A percentile compares a stretch with the other conserved stretches of the same genome.
Conservation (phyloP, 30 jellyfish, hydroid and myxozoan genomes). For the Mastigias papua region DNA sequence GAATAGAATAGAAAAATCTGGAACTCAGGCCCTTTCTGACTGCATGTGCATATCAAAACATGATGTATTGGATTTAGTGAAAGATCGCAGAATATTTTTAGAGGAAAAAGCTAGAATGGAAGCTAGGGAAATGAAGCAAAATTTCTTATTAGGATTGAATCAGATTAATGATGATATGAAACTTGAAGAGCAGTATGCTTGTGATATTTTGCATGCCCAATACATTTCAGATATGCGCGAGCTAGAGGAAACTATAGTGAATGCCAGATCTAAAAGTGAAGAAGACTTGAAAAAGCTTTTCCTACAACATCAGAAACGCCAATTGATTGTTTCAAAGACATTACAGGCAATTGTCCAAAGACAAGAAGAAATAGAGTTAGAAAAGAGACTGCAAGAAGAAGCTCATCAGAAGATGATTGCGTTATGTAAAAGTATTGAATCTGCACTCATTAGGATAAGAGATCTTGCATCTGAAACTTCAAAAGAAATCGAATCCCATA, state of each 20-base stretch:
- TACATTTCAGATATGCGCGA: constrained; percentile 19
- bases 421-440: constrained; percentile 19
- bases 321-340: background rate
- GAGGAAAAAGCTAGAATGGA: constrained; percentile 33
- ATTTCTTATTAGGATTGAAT: constrained; percentile 19
- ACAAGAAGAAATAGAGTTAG: constrained; percentile 23
- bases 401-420: background rate
- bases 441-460: background rate
- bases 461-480: background rate
- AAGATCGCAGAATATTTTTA: background rate
- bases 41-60: constrained; percentile 8
- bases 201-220: background rate
- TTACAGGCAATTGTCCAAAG: background rate
- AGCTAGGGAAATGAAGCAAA: constrained; percentile 15
- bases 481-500: background rate
- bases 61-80: constrained; percentile 9
- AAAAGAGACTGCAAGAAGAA: constrained; percentile 28
- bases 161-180: constrained; percentile 7
- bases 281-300: constrained; percentile 4
- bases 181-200: background rate
- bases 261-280: constrained; percentile 2
- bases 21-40: background rate
- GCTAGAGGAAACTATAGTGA: background rate
- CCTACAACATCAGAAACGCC: background rate
- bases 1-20: background rate